These are phyloP conservation scores for Anarsia innoxiella DNA, from an alignment of 2,888 invertebrate species.

Conservation along the genomic window DNA sequence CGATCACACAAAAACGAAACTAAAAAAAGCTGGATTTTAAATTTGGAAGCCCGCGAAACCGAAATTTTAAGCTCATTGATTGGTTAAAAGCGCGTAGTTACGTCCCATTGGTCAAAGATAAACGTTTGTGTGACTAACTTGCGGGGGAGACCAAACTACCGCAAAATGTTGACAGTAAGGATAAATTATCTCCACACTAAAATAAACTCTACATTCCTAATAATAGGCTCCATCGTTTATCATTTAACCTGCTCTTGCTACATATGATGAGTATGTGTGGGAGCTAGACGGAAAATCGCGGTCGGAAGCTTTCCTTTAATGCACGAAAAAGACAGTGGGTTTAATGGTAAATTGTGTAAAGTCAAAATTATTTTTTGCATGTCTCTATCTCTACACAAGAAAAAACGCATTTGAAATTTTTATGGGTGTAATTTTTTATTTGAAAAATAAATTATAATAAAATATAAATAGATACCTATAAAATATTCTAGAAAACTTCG, in stretches of 20 bases:
- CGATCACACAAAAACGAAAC: conserved; percentile 28
- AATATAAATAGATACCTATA: too few relatives aligned
- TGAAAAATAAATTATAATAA: too few relatives aligned
- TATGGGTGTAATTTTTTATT: too few relatives aligned
- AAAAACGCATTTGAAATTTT: too few relatives aligned
- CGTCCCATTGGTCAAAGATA: conserved; percentile 72
- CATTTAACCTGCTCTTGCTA: background rate
- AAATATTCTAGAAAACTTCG: too few relatives aligned
- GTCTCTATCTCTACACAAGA: too few relatives aligned
- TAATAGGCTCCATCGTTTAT: background rate
- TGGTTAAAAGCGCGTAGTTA: conserved; percentile 58
- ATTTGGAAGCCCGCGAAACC: conserved; percentile 45
- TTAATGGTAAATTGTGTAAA: too few relatives aligned
- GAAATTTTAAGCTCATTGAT: conserved; percentile 46
- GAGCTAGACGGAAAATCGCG: conserved; percentile 43
- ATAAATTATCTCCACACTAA: conserved; percentile 24
- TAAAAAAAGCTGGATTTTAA: conserved; percentile 35
- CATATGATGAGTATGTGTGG: conserved; percentile 32
- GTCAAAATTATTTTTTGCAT: too few relatives aligned
- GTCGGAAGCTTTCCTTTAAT: conserved; percentile 19
- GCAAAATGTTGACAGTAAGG: conserved; percentile 62
- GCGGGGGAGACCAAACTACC: conserved; percentile 66
- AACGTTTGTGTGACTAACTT: conserved; percentile 64
- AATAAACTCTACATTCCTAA: conserved; percentile 28
- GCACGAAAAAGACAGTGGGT: conserved; percentile 31